Conservation (phyloP, 2,113 vertebrate genomes). For the Archilochus colubris region DNA sequence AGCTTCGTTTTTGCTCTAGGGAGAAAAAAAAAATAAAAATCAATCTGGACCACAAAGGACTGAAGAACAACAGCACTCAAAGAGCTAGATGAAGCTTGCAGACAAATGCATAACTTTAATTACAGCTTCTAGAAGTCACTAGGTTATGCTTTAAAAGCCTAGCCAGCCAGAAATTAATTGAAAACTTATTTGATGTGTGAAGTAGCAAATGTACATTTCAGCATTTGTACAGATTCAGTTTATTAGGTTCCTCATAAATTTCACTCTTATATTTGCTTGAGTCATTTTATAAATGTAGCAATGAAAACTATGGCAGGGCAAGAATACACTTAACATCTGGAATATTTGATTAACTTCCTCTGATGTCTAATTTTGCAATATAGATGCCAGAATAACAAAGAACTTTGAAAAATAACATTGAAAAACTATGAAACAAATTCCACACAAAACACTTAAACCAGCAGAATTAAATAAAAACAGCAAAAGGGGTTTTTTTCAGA, state of each 20-base stretch:
- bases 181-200: not conserved
- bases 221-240: not conserved
- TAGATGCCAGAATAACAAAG: not conserved
- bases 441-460: not conserved
- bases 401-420: not conserved
- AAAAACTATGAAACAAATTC: not conserved
- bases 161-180: fast-evolving
- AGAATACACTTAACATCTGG: not conserved
- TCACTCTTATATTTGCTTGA: fast-evolving
- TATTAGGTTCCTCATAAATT: not conserved
- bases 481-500: not conserved
- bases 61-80: not conserved
- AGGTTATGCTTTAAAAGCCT: not conserved
- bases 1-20: not conserved
- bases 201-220: not conserved
- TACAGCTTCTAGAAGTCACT: not conserved
- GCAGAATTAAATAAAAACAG: not conserved
- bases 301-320: not conserved
- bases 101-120: not conserved
- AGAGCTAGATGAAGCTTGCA: not conserved
- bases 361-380: not conserved
- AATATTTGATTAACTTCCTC: not conserved
- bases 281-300: not conserved
- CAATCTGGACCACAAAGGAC: not conserved
- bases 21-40: not conserved